phyloP scores from a whole-genome alignment of 2,797 vertebrate species.

The Urocyon cinereoargenteus region DNA sequence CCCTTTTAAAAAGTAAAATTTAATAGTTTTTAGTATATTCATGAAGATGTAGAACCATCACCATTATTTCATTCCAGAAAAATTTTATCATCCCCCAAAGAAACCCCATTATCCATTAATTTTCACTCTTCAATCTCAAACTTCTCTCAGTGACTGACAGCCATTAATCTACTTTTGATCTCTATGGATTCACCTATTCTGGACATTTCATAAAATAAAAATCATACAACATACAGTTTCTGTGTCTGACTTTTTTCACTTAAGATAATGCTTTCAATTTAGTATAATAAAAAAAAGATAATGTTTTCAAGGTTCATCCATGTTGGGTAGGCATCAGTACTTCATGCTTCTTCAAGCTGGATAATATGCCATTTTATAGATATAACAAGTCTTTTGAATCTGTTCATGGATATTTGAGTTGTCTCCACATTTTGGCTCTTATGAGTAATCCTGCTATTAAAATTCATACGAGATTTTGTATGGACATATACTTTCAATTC shows the following conservation, averaged over 20 bases:
- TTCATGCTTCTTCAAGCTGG: neutral
- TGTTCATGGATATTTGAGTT: neutral
- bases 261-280: neutral
- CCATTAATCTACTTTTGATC: neutral
- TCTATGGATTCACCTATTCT: neutral
- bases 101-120: neutral
- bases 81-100: neutral
- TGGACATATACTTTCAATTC: neutral
- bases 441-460: neutral
- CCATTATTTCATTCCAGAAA: neutral
- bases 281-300: neutral
- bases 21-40: neutral
- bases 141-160: neutral
- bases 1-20: neutral
- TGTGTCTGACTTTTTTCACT: neutral
- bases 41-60: neutral
- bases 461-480: neutral
- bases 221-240: neutral
- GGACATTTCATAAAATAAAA: neutral
- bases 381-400: neutral
- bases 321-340: neutral
- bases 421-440: neutral
- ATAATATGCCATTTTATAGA: neutral
- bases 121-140: neutral
- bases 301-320: neutral